These are phyloP conservation scores for Cephalophus harveyi DNA, from an alignment of 2,113 vertebrate species.

Conservation along the genomic window DNA sequence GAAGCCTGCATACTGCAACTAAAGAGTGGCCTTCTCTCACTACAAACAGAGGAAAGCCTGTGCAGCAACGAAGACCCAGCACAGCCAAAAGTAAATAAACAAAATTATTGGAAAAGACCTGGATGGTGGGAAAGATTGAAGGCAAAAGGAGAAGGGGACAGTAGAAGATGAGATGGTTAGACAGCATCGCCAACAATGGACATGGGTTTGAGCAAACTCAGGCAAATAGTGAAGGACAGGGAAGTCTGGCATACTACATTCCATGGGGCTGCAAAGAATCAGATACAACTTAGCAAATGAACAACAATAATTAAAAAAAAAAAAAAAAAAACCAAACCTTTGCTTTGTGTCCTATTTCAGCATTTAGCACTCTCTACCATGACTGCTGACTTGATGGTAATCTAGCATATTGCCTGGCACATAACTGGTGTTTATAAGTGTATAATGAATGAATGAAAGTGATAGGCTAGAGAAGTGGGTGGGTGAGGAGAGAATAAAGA, in stretches of 20 bases:
- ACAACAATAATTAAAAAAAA: not conserved
- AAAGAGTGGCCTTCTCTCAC: not conserved
- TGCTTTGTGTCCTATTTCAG: not conserved
- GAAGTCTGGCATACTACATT: not conserved
- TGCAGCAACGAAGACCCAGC: not conserved
- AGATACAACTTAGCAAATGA: not conserved
- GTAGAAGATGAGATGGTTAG: not conserved
- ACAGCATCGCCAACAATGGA: not conserved
- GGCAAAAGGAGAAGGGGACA: not conserved
- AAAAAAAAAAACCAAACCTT: not conserved
- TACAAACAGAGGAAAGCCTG: not conserved
- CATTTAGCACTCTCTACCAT: not conserved
- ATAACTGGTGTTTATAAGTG: not conserved
- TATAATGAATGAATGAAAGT: not conserved
- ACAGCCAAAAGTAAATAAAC: not conserved
- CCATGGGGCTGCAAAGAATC: not conserved
- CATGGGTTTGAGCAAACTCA: not conserved
- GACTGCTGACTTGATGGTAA: not conserved
- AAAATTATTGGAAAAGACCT: not conserved
- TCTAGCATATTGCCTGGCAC: not conserved
- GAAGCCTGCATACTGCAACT: not conserved
- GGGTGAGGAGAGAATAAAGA: not conserved
- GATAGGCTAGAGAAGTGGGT: not conserved
- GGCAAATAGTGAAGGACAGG: not conserved
- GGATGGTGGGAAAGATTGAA: not conserved